Conservation (phyloP, 2,797 vertebrate genomes). For the Falco cherrug region DNA sequence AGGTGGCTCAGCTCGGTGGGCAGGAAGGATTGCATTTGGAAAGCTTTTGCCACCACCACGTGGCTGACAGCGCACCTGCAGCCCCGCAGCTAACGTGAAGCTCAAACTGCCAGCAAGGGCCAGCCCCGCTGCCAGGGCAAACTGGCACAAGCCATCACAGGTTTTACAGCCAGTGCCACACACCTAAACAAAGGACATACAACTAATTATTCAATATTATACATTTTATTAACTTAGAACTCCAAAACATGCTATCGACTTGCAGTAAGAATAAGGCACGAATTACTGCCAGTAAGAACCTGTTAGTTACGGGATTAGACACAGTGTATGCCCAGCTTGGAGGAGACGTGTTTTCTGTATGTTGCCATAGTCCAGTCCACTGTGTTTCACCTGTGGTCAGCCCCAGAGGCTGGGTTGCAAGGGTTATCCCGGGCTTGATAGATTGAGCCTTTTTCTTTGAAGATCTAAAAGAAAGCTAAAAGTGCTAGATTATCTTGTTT, state of each 20-base stretch:
- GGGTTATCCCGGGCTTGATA: not conserved
- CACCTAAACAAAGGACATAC: not conserved
- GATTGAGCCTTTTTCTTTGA: not conserved
- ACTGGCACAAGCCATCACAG: accelerated
- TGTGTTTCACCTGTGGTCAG: not conserved
- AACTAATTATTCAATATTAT: not conserved
- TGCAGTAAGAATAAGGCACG: not conserved
- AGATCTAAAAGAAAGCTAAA: not conserved
- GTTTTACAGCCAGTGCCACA: not conserved
- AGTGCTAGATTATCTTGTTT: not conserved
- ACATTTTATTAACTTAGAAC: slow-evolving; percentile 41
- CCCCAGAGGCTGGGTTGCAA: not conserved
- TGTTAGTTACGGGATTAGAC: not conserved
- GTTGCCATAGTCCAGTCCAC: not conserved
- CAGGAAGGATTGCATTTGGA: not conserved
- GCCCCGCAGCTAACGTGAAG: not conserved
- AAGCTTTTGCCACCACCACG: slow-evolving; percentile 63
- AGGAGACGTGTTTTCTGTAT: not conserved
- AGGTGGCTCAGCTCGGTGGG: not conserved
- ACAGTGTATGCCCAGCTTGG: not conserved
- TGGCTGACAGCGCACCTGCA: slow-evolving; percentile 43
- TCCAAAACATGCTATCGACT: not conserved
- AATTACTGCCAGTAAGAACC: not conserved
- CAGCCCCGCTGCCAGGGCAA: not conserved
- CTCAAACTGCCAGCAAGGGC: not conserved